Evolutionary conservation across 2,113 vertebrate species (phyloP).

Genomic region (Stercorarius parasiticus): DNA sequence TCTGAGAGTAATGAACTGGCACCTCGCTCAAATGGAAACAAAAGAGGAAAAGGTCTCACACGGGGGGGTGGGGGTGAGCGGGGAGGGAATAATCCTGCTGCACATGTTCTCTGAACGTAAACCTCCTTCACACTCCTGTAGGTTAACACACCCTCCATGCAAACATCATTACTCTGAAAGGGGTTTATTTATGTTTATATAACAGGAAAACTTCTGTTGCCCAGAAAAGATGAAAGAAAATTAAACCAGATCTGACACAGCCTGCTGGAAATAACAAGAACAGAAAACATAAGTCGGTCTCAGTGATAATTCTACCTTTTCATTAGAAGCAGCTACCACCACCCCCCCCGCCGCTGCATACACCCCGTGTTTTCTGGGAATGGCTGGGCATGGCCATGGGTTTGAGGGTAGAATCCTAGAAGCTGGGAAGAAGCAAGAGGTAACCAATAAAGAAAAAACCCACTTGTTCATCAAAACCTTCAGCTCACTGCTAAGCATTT

Average conservation of each 20-base stretch:
- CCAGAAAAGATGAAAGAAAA: neutral
- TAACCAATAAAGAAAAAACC: neutral
- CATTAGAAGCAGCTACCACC: neutral
- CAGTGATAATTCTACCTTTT: neutral
- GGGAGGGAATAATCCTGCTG: neutral
- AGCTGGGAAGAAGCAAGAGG: neutral
- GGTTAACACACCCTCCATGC: neutral
- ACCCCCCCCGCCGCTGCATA: neutral
- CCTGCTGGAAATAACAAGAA: neutral
- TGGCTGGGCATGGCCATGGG: neutral
- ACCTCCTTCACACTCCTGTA: neutral
- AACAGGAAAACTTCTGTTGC: neutral
- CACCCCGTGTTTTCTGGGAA: neutral
- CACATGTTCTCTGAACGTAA: neutral
- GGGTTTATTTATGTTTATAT: conserved; percentile 3
- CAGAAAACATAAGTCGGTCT: neutral
- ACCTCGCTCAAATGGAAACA: conserved; percentile 2
- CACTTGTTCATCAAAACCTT: neutral
- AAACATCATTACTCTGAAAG: conserved; percentile 3
- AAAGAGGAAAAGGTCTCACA: conserved; percentile 13
- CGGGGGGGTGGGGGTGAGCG: too few species aligned
- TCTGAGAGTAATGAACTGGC: conserved; percentile 34
- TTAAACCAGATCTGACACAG: neutral
- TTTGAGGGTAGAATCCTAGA: neutral
- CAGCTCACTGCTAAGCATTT: neutral